phyloP scores from a whole-genome alignment of 1,140 invertebrate genomes.

The Orussus abietinus region DNA sequence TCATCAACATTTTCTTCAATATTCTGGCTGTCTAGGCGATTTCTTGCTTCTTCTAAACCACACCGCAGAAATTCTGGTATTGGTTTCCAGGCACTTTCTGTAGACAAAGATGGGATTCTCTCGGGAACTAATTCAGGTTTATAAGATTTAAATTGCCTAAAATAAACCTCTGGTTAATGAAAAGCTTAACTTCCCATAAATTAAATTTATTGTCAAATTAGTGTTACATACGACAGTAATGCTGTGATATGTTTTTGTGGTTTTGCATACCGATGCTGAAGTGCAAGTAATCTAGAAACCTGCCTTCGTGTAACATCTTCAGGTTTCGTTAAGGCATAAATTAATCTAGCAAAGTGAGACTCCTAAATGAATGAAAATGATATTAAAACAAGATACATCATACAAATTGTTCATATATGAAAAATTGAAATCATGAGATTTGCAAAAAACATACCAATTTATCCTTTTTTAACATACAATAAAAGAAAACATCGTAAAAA shows the following conservation, averaged over 20 bases:
- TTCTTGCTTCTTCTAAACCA: constrained; percentile 36
- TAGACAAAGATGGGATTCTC: constrained; percentile 39
- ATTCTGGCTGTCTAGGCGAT: constrained; percentile 21
- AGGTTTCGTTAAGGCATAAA: constrained; percentile 45
- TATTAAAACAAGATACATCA: constrained; percentile 7
- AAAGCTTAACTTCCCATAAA: background rate
- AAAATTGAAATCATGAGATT: background rate
- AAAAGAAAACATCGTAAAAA: constrained; percentile 43
- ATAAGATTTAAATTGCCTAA: constrained; percentile 48
- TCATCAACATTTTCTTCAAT: constrained; percentile 4
- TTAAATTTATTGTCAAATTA: constrained; percentile 1
- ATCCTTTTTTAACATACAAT: constrained; percentile 28
- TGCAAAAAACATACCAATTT: constrained; percentile 29
- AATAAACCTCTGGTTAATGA: constrained; percentile 3
- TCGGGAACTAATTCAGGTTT: constrained; percentile 51
- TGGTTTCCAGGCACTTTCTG: constrained; percentile 44
- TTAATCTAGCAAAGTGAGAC: constrained; percentile 31
- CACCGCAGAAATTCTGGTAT: constrained; percentile 34
- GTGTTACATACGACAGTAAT: constrained; percentile 35
- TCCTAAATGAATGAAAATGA: constrained; percentile 25
- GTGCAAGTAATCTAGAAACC: constrained; percentile 30
- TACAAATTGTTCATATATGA: constrained; percentile 7
- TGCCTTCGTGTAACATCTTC: constrained; percentile 45
- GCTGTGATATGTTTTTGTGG: constrained; percentile 35
- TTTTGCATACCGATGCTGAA: constrained; percentile 23